Conservation (phyloP, 2,113 vertebrate species). For the Anguilla rostrata region DNA sequence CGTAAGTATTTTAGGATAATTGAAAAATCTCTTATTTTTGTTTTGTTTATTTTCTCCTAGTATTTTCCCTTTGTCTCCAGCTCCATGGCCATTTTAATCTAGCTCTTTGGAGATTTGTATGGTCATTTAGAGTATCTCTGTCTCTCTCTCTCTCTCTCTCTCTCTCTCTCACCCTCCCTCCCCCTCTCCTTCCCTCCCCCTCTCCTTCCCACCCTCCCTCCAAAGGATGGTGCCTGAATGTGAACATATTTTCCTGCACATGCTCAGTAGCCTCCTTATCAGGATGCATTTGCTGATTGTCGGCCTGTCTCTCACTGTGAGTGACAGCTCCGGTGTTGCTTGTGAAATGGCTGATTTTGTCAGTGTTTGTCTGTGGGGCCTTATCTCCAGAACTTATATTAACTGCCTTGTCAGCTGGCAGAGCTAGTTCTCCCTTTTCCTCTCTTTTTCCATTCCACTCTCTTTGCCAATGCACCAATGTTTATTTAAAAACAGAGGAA, state of each 20-base stretch:
- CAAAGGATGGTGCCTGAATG: constrained; percentile 54
- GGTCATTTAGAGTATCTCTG: constrained; percentile 30
- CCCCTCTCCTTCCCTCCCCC: constrained; percentile 38
- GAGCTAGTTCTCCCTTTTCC: constrained; percentile 67
- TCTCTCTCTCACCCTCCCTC: constrained; percentile 44
- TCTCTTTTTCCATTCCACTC: constrained; percentile 50
- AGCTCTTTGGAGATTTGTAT: background rate
- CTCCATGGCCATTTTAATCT: background rate
- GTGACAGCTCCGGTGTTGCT: constrained; percentile 69
- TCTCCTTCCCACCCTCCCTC: constrained; percentile 48
- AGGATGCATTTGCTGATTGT: constrained; percentile 71
- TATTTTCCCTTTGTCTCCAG: background rate
- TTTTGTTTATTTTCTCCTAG: background rate
- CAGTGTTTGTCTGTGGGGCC: constrained; percentile 75
- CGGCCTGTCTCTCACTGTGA: constrained; percentile 75
- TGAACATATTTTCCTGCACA: constrained; percentile 67
- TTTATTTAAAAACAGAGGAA: background rate
- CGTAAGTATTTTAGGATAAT: background rate
- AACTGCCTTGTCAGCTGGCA: constrained; percentile 75
- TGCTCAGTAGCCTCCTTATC: constrained; percentile 73
- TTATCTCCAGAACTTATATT: constrained; percentile 78
- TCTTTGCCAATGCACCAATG: background rate
- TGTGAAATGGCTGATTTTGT: constrained; percentile 76
- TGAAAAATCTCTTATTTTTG: constrained; percentile 8
- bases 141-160: constrained; percentile 44